Conservation (phyloP, 1,140 invertebrate species). For the Brachionus sp. region DNA sequence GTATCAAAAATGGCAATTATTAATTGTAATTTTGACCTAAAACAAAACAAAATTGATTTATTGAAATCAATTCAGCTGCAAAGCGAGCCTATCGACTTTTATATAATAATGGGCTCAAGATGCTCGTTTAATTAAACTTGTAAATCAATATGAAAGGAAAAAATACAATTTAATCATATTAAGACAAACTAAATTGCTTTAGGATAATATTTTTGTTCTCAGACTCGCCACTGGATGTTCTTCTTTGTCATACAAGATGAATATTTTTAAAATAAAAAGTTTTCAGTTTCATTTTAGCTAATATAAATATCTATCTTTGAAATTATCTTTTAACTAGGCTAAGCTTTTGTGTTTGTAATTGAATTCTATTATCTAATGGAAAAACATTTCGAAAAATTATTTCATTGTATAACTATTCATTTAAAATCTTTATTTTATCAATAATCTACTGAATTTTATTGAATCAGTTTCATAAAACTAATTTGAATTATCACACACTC, state of each 20-base stretch:
- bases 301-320: background rate
- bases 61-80: background rate
- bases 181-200: background rate
- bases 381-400: conserved; percentile 10
- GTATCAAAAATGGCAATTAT: conserved; percentile 16
- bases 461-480: background rate
- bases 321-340: conserved; percentile 24
- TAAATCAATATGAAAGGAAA: background rate
- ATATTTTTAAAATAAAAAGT: background rate
- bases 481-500: too few relatives aligned
- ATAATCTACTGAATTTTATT: background rate
- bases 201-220: background rate
- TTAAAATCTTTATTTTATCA: background rate
- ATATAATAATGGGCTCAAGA: conserved; percentile 38
- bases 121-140: conserved; percentile 1
- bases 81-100: background rate
- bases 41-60: conserved; percentile 38
- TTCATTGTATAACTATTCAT: background rate
- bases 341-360: background rate
- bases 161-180: background rate
- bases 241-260: background rate
- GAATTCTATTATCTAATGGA: background rate
- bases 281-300: background rate
- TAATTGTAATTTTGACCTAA: conserved; percentile 30
- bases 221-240: background rate